Evolutionary conservation across 1,140 invertebrate genomes (phyloP), one percentile per base, ranked within the genome.

Genomic region (Sarcophaga peregrina): DNA sequence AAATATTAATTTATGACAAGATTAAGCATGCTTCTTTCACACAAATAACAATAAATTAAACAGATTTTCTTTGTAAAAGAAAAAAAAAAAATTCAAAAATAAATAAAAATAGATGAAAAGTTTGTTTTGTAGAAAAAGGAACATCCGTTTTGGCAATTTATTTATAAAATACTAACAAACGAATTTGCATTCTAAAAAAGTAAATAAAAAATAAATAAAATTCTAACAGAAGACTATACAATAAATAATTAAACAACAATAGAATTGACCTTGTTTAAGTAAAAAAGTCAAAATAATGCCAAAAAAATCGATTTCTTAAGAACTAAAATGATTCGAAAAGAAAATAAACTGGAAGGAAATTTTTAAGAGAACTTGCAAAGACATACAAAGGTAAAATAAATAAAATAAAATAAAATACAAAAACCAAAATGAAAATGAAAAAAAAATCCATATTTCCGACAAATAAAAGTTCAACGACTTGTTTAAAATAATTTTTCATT

Each of bases 131-230:
- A 47, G 7, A 45, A 46, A 75, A 76, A 76, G 25, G 17, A 76
- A 76, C 75, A 78, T 78, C 75, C 75, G 75, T 78, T 78, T 78
- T 78, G 75, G 75, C 75, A 78, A 78, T n/a, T 20, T 9, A 20
- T 78, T 78, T 20, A 25, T n/a, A 52, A 52, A 52, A 25, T 13
- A 17, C 47, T 37, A 78, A 50, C 37, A 20, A 50, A 50, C 50
- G 47, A 78, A 52, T n/a, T 78, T 78, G 47, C 25, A 37, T 78
- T 20, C 20, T 20, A 72, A 62, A 8, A 17, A 78, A 20, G 8
- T 15, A 50, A 11, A 20, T 78, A 52, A n/a, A n/a, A 15, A 48
- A n/a, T n/a, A n/a, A 15, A 78, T 7, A 8, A 20, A 11, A 52
- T n/a, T n/a, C n/a, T 47, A 78, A 20, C 17, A n/a, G 9, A 78